Base-by-base conservation (phyloP, 2,888 invertebrate species). In the Acronicta psi region DNA sequence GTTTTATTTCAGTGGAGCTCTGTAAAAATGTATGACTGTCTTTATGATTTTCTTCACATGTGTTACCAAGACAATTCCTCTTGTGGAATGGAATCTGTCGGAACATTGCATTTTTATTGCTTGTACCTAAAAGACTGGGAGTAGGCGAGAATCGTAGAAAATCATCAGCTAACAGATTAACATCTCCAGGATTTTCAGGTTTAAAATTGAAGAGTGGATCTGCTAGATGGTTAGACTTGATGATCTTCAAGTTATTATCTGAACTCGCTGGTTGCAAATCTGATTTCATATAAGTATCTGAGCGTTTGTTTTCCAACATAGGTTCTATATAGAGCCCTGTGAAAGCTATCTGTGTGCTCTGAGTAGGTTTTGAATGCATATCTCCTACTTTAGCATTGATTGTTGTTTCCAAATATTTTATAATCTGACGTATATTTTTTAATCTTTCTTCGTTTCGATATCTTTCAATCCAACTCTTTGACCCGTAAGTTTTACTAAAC, bases 201-300 rank as follows among this genome's bases (percentile, higher is more conserved):
- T 96, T 97, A 77, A 95, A 97, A 2, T 94, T 95, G 79, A 95
- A 95, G 66, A 97, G 94, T 16, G 96, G 96, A 82, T 97, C 97
- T 44, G 89, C 84, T 56, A 88, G 84, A 55, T 92, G 91, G 60
- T 90, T 92, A 3, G 79, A 81, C 18, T 84, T 80, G 8, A 80
- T 61, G 31, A 64, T 74, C 11, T 89, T 85, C 1, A 79, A n/a
- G n/a, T n/a, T 63, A 60, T 81, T 84, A 49, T 82, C 74, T 17
- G 87, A 84, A 55, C 80, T 79, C 45, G 84, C 81, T 23, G 74
- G 55, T 36, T 76, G 54, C 34, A 83, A 69, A 62, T 85, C 84
- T 38, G 62, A 42, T 13, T 75, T 67, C 0, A 49, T 41, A 29
- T 69, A 45, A 17, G 46, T 20, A 41, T 72, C 71, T 14, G 43